These are phyloP conservation scores for Theodoxus fluviatilis DNA, from an alignment of 2,888 invertebrate species.

Conservation along the genomic window DNA sequence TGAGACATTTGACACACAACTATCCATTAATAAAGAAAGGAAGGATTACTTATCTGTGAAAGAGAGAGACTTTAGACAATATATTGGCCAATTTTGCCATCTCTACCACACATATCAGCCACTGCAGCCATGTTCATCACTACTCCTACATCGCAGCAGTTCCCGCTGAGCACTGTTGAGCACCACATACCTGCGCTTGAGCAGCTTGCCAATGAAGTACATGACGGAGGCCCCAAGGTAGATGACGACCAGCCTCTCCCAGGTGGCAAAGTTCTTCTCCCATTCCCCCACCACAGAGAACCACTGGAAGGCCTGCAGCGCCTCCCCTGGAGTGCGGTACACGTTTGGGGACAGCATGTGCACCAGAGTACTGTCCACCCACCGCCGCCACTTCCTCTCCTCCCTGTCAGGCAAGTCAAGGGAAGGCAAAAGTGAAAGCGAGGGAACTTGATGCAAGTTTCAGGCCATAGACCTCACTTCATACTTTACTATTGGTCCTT, in stretches of 20 bases:
- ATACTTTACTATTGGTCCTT: too few relatives aligned
- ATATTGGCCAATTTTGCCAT: too few relatives aligned
- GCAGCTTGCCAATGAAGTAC: constrained; percentile 87
- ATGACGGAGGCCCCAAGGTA: constrained; percentile 92
- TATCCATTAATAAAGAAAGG: too few relatives aligned
- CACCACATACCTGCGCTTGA: constrained; percentile 79
- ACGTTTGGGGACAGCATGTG: constrained; percentile 96
- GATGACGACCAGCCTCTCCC: constrained; percentile 86
- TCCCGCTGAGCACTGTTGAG: too few relatives aligned
- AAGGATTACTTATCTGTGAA: too few relatives aligned
- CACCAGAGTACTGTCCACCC: constrained; percentile 91
- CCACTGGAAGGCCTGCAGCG: constrained; percentile 91
- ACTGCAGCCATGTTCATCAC: too few relatives aligned
- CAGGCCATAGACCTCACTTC: too few relatives aligned
- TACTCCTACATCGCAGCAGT: too few relatives aligned
- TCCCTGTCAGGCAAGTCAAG: constrained; percentile 71
- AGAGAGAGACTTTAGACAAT: too few relatives aligned
- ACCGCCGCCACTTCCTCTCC: constrained; percentile 93
- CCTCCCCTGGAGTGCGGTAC: constrained; percentile 84
- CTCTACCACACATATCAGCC: too few relatives aligned
- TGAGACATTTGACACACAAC: too few relatives aligned
- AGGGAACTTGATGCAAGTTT: too few relatives aligned
- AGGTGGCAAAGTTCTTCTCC: constrained; percentile 84
- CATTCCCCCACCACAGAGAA: constrained; percentile 92
- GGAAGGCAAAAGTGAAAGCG: neutral